These are phyloP conservation scores for Aix galericulata DNA, from an alignment of 2,113 vertebrate genomes.

Conservation along the genomic window DNA sequence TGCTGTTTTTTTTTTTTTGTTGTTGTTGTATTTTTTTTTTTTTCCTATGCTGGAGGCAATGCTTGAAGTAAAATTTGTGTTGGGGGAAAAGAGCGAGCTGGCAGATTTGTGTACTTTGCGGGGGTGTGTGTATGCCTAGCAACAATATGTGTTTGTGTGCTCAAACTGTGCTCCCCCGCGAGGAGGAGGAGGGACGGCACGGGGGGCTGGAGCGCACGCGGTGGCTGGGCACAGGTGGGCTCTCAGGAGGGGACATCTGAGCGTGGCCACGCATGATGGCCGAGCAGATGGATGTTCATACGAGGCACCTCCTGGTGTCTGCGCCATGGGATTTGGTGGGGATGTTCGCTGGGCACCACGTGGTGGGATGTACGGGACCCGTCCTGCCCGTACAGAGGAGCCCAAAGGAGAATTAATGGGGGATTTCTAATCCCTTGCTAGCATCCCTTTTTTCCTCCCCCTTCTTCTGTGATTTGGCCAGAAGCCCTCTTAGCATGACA, in stretches of 20 bases:
- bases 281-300: neutral
- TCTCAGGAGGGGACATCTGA: rapidly evolving
- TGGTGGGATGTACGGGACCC: neutral
- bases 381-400: neutral
- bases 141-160: conserved; percentile 49
- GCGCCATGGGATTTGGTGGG: neutral
- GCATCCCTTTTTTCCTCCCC: neutral
- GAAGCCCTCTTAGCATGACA: conserved; percentile 69
- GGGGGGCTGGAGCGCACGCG: neutral
- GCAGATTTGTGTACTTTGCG: conserved; percentile 48
- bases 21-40: neutral
- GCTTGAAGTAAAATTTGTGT: conserved; percentile 35
- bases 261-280: rapidly evolving
- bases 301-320: rapidly evolving
- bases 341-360: rapidly evolving
- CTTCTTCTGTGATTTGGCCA: conserved; percentile 34
- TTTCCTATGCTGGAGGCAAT: conserved; percentile 6
- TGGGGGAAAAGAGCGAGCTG: neutral
- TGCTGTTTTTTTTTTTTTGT: neutral
- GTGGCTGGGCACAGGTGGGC: neutral
- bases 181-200: neutral
- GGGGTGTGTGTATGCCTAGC: conserved; percentile 45
- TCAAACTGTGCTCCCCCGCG: neutral
- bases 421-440: conserved; percentile 60
- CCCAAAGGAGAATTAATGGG: conserved; percentile 10